These are phyloP conservation scores for Drosophila persimilis DNA, from an alignment of 1,140 invertebrate species.

Conservation along the genomic window DNA sequence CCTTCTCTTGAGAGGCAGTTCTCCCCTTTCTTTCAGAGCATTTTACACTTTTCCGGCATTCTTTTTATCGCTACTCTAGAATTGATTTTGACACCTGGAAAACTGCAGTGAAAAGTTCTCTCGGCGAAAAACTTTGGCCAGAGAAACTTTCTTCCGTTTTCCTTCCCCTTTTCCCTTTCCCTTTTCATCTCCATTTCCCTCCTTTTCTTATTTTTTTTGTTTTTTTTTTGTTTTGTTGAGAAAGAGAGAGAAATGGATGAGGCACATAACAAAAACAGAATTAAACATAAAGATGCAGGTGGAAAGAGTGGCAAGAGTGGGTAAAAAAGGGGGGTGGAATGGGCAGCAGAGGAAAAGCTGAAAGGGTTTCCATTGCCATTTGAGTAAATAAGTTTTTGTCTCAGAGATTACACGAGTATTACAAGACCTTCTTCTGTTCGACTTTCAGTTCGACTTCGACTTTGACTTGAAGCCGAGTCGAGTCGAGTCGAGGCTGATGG, in stretches of 20 bases:
- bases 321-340: background rate
- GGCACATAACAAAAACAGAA: slow-evolving; percentile 57
- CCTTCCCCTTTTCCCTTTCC: slow-evolving; percentile 1
- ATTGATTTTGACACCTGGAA: slow-evolving; percentile 78
- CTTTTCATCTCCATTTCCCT: background rate
- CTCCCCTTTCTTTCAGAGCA: background rate
- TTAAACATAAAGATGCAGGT: slow-evolving; percentile 58
- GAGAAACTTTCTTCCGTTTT: slow-evolving; percentile 20
- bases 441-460: slow-evolving; percentile 10
- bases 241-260: slow-evolving; percentile 53
- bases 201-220: background rate
- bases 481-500: slow-evolving; percentile 24
- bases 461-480: slow-evolving; percentile 8
- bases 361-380: slow-evolving; percentile 8
- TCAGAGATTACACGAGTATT: slow-evolving; percentile 68
- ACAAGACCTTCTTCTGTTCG: slow-evolving; percentile 21
- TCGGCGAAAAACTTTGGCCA: slow-evolving; percentile 25
- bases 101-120: slow-evolving; percentile 21
- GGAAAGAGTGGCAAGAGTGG: background rate
- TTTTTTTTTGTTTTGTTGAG: background rate
- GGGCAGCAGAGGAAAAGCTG: slow-evolving; percentile 1
- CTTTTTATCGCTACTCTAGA: slow-evolving; percentile 48
- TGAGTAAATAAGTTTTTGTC: slow-evolving; percentile 55
- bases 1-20: slow-evolving; percentile 25
- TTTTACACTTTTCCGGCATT: slow-evolving; percentile 22